Evolutionary conservation across 2,113 vertebrate genomes (phyloP), one percentile per base, ranked within the genome.

Genomic region (Barnardius zonarius): DNA sequence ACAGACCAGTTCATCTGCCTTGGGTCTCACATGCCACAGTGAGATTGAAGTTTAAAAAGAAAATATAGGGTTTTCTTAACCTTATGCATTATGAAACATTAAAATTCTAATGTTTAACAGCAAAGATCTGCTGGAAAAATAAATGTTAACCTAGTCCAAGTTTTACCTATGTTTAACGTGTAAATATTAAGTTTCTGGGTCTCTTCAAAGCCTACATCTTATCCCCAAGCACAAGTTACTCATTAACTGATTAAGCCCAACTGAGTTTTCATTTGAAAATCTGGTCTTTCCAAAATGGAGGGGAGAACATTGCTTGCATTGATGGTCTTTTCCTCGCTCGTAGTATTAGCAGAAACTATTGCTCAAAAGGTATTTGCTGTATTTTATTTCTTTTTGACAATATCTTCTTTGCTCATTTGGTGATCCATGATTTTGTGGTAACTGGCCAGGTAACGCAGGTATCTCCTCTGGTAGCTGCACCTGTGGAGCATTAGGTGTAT

Each of bases 241-340:
- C 44, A 97, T 97, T 97, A 96, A 97, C 96, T 31, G 70, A 93
- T 93, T 59, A 80, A 81, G 66, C 51, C 48, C 94, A 96, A 94
- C 16, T 0, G 6, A 51, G 46, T 54, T 91, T 91, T 93, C 89
- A 8, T 94, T 73, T 74, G 75, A 39, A 39, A 39, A 39, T 39
- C 39, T 88, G 35, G 1, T 81, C 67, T 83, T 95, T 89, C 68
- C 89, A 95, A 95, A 96, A 97, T 97, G 97, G 92, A 84, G 54
- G 86, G 68, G 64, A 96, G 72, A 55, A 59, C 16, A 24, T 61
- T 94, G 31, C 81, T 90, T 28, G 7, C 86, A 23, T 61, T 95
- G 89, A 19, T 79, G 92, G 37, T 94, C 81, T 79, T 96, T 80
- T 86, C 92, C 84, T 94, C 88, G 35, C n/a, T 95, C 6, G 1